phyloP scores from a whole-genome alignment of 1,140 invertebrate genomes.

The Eupeodes corollae region DNA sequence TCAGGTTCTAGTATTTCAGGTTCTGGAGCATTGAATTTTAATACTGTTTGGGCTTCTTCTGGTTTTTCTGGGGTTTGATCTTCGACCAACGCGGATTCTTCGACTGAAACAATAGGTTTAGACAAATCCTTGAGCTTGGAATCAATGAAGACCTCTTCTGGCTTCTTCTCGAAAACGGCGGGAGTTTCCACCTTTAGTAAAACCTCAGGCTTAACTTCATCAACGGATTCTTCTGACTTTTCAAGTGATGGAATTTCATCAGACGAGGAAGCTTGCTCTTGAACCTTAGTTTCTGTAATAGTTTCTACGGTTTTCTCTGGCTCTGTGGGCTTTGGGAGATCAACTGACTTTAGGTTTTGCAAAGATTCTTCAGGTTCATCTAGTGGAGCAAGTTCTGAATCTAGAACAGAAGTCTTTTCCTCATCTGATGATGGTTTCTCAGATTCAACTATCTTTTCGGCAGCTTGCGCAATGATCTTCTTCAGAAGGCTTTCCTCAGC shows the following conservation, averaged over 20 bases:
- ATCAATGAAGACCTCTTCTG: background rate
- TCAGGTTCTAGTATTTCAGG: constrained; percentile 11
- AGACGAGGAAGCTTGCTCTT: background rate
- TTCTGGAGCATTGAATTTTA: background rate
- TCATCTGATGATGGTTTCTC: constrained; percentile 1
- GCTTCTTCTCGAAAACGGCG: too few species aligned
- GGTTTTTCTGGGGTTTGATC: background rate
- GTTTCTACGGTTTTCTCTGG: background rate
- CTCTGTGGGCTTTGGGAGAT: background rate
- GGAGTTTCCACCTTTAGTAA: background rate
- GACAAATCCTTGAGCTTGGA: too few species aligned
- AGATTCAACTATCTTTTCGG: background rate
- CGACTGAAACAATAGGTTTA: too few species aligned
- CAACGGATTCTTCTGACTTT: constrained; percentile 3
- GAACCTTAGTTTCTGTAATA: background rate
- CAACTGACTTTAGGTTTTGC: background rate
- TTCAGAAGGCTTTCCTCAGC: background rate
- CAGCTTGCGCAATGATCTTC: background rate
- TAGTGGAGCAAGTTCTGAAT: too few species aligned
- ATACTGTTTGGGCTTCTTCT: background rate
- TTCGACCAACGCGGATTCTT: background rate
- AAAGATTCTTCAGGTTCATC: too few species aligned
- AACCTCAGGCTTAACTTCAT: background rate
- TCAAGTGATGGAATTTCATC: background rate
- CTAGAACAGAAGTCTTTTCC: background rate